Conservation (phyloP, 23 tunicate species). For the Botrylloides violaceus region DNA sequence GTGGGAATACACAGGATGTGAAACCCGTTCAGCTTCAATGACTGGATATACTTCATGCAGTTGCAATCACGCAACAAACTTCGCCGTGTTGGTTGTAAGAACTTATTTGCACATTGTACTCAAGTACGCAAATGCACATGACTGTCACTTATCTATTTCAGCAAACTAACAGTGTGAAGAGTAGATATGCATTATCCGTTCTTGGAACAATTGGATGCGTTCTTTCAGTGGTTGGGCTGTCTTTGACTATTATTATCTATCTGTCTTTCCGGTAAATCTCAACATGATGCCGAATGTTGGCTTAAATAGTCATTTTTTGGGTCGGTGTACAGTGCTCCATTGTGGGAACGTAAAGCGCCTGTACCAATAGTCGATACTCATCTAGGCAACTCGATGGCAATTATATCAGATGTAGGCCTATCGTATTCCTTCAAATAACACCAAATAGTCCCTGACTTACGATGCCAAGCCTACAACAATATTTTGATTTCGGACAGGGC, state of each 20-base stretch:
- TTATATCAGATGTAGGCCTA: no score
- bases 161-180: conserved; percentile 7
- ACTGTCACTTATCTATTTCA: not conserved
- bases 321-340: no score
- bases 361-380: no score
- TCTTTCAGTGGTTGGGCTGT: conserved; percentile 5
- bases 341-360: no score
- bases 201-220: conserved; percentile 7
- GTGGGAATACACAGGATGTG: conserved; percentile 11
- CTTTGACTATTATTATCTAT: not conserved
- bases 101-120: not conserved
- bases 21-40: not conserved
- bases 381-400: no score
- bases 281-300: no score
- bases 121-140: not conserved
- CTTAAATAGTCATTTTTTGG: no score
- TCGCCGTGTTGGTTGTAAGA: conserved; percentile 16
- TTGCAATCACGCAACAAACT: conserved; percentile 8
- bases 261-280: conserved; percentile 6
- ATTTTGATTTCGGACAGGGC: no score
- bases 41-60: not conserved
- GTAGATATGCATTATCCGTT: not conserved
- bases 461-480: no score
- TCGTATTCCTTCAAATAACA: no score
- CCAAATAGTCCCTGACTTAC: no score